Conservation (phyloP, 2,113 vertebrate species). For the Misgurnus anguillicaudatus region DNA sequence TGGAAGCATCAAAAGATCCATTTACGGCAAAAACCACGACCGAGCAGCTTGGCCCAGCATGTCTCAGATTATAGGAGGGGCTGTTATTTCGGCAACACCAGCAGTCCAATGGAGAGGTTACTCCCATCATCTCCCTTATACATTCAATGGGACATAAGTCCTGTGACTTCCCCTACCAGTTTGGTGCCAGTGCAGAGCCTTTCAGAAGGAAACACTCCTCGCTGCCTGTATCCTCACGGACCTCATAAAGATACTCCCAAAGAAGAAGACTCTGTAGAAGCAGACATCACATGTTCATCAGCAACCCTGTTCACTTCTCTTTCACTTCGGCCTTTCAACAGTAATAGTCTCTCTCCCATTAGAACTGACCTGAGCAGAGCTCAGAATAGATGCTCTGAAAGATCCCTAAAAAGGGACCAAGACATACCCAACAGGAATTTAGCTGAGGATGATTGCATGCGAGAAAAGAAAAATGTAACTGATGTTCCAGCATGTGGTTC, state of each 20-base stretch:
- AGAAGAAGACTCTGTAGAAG: conserved; percentile 53
- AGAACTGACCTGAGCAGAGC: conserved; percentile 44
- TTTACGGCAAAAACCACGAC: conserved; percentile 66
- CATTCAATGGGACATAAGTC: conserved; percentile 78
- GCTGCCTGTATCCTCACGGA: conserved; percentile 43
- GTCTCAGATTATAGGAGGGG: conserved; percentile 71
- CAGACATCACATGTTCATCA: conserved; percentile 59
- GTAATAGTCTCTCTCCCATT: conserved; percentile 49
- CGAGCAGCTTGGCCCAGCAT: conserved; percentile 62
- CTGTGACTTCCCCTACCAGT: conserved; percentile 69
- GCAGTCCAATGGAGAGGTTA: conserved; percentile 73
- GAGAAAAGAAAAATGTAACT: conserved; percentile 38
- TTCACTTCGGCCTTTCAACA: conserved; percentile 59
- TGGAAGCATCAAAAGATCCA: conserved; percentile 75
- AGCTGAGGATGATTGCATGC: conserved; percentile 53
- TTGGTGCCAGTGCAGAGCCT: conserved; percentile 64
- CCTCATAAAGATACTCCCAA: conserved; percentile 12
- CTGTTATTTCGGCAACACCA: conserved; percentile 78
- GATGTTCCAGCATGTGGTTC: conserved; percentile 37
- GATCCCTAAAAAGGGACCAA: conserved; percentile 34
- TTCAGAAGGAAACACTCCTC: conserved; percentile 47
- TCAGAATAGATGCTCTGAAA: conserved; percentile 52
- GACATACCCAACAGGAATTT: conserved; percentile 56
- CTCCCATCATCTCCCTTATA: conserved; percentile 48
- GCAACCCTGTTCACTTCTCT: conserved; percentile 71